phyloP scores from a whole-genome alignment of 64 coral and sea anemone species.

The Dendronephthya gigantea region DNA sequence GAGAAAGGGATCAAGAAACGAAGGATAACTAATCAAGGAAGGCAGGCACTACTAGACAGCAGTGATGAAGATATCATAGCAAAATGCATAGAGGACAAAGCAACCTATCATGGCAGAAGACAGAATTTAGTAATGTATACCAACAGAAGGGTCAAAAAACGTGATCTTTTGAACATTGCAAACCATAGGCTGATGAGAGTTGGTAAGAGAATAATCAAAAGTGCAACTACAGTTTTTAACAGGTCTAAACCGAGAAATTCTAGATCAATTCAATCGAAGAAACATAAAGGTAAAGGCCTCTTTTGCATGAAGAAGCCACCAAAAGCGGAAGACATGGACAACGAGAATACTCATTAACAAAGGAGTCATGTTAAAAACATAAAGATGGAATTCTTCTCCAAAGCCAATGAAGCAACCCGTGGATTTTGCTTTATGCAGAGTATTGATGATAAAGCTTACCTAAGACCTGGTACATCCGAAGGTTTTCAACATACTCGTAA shows the following conservation, averaged over 20 bases:
- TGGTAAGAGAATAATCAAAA: not conserved
- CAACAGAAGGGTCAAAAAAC: conserved; percentile 24
- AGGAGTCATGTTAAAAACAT: conserved; percentile 14
- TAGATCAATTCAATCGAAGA: conserved; percentile 8
- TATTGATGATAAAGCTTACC: conserved; percentile 31
- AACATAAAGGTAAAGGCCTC: not conserved
- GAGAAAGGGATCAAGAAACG: too few relatives aligned
- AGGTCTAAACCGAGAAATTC: not conserved
- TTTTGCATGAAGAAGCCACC: conserved; percentile 1
- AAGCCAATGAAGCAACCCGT: not conserved
- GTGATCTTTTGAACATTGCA: conserved; percentile 24
- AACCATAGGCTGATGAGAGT: conserved; percentile 1
- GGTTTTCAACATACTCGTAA: conserved; percentile 11
- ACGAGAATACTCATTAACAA: not conserved
- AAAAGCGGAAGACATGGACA: conserved; percentile 25
- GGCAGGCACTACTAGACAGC: too few relatives aligned
- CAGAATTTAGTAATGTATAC: too few relatives aligned
- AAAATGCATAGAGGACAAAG: too few relatives aligned
- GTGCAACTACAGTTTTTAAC: conserved; percentile 11
- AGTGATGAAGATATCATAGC: too few relatives aligned
- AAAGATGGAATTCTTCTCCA: not conserved
- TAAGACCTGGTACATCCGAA: conserved; percentile 18
- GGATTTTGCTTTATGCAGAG: conserved; percentile 15
- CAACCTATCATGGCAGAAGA: too few relatives aligned
- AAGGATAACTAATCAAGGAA: too few relatives aligned